These are phyloP conservation scores for Sebastiscus tertius DNA, from an alignment of 2,797 vertebrate genomes.

Conservation along the genomic window DNA sequence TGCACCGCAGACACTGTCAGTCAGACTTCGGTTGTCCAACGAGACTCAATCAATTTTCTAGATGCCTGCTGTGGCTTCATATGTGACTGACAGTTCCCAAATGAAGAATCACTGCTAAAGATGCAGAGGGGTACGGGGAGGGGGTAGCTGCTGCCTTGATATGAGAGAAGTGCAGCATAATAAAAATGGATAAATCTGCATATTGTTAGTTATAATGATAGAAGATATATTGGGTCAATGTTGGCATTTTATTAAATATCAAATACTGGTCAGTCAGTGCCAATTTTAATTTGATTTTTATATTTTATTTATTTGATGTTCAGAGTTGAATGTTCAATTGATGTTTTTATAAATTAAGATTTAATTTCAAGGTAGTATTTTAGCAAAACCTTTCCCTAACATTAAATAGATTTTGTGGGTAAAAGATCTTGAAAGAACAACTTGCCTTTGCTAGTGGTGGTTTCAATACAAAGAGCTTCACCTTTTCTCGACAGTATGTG, in stretches of 20 bases:
- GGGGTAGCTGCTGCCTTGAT: not conserved
- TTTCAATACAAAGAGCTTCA: not conserved
- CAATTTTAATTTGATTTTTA: not conserved
- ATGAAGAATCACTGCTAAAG: slow-evolving; percentile 34
- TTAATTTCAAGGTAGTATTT: not conserved
- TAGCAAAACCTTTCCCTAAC: not conserved
- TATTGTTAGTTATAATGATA: not conserved
- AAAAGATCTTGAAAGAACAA: not conserved
- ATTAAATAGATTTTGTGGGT: not conserved
- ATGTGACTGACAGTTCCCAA: slow-evolving; percentile 44
- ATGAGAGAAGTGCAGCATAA: not conserved
- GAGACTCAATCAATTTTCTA: slow-evolving; percentile 34
- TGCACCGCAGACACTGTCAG: slow-evolving; percentile 31
- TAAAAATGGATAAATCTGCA: not conserved
- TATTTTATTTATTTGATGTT: not conserved
- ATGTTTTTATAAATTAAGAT: not conserved
- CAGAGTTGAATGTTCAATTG: not conserved
- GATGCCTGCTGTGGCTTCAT: slow-evolving; percentile 34
- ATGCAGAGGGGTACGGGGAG: not conserved
- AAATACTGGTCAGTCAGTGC: not conserved
- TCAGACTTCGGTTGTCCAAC: slow-evolving; percentile 33
- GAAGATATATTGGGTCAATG: not conserved
- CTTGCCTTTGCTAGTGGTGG: not conserved
- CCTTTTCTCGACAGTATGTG: not conserved
- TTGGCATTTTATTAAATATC: not conserved